Evolutionary conservation across 2,797 vertebrate species (phyloP).

Genomic region (Argya squamiceps): DNA sequence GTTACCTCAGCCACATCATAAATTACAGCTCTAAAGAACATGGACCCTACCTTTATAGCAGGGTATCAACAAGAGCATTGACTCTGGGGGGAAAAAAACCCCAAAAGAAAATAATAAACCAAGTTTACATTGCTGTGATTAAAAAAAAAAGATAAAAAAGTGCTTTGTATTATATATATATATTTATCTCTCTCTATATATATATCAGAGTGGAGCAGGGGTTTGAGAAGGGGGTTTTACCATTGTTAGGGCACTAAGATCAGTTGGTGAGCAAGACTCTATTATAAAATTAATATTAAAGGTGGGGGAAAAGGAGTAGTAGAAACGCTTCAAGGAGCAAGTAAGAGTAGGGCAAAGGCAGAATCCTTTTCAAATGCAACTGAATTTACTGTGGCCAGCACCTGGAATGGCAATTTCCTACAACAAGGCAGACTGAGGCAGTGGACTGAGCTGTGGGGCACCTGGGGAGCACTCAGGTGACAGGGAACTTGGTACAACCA

Average conservation of each 20-base stretch:
- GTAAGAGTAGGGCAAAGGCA: not conserved
- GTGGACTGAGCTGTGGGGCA: not conserved
- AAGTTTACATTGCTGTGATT: not conserved
- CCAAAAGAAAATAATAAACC: not conserved
- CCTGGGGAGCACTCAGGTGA: fast-evolving
- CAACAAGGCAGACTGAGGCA: not conserved
- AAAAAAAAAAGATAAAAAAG: not conserved
- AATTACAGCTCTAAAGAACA: not conserved
- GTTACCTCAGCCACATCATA: not conserved
- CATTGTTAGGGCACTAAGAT: not conserved
- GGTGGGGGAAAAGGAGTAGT: not conserved
- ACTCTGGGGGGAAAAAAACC: fast-evolving
- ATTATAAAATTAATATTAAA: not conserved
- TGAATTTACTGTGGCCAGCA: not conserved
- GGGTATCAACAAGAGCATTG: not conserved
- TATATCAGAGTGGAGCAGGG: not conserved
- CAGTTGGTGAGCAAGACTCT: not conserved
- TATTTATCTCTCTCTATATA: fast-evolving
- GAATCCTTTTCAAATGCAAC: not conserved
- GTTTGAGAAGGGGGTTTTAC: not conserved
- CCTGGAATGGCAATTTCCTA: not conserved
- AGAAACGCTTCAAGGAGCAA: not conserved
- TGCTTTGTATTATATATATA: fast-evolving
- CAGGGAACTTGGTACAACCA: not conserved
- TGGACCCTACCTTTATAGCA: not conserved